phyloP scores from a whole-genome alignment of 2,888 invertebrate species.

The Epicampocera succincta region DNA sequence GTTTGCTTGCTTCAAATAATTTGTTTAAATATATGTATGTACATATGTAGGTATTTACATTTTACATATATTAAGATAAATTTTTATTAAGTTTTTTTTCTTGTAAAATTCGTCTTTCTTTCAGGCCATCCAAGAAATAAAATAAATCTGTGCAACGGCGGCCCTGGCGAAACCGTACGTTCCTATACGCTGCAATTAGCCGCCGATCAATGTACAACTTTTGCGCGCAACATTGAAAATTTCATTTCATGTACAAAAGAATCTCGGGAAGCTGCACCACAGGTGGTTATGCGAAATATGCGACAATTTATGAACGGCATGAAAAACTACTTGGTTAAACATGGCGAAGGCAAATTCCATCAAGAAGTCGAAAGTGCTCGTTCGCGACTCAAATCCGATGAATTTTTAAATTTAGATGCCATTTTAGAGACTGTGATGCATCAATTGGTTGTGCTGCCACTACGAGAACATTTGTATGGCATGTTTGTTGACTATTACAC shows the following conservation, averaged over 20 bases:
- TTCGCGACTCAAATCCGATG: conserved; percentile 89
- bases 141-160: conserved; percentile 81
- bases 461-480: conserved; percentile 91
- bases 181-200: conserved; percentile 91
- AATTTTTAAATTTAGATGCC: conserved; percentile 97
- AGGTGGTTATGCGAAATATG: conserved; percentile 94
- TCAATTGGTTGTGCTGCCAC: conserved; percentile 92
- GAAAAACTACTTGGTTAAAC: conserved; percentile 98
- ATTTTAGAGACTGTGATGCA: conserved; percentile 97
- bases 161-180: conserved; percentile 87
- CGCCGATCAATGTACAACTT: conserved; percentile 92
- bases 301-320: conserved; percentile 99
- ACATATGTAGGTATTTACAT: no score
- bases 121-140: conserved; percentile 88
- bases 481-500: conserved; percentile 95
- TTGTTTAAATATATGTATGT: no score
- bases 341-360: conserved; percentile 96
- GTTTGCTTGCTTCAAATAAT: no score
- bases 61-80: neutral
- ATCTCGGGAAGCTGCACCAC: conserved; percentile 93
- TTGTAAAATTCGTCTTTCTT: conserved; percentile 66
- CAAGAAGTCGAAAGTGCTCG: conserved; percentile 89
- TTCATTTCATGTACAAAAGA: conserved; percentile 96
- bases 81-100: conserved; percentile 3
- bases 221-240: conserved; percentile 95